Base-by-base conservation (phyloP, 2,888 invertebrate species). In the Phalera bucephala region DNA sequence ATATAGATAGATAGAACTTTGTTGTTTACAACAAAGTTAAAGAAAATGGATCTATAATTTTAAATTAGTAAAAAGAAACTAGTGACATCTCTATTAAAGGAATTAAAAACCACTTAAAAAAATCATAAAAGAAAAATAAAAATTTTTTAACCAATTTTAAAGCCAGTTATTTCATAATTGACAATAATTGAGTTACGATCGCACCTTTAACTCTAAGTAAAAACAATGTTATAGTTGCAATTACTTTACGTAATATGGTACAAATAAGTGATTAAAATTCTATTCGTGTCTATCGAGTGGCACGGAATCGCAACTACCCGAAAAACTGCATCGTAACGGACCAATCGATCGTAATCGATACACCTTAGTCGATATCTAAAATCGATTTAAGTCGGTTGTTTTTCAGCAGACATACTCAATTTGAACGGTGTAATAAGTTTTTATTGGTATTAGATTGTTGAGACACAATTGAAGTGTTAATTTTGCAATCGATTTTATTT, bases 401-500 rank as follows among this genome's bases (percentile, higher is more conserved):
- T 52, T 32, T 43, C 30, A 17, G n/a, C 37, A 45, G 31, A 33
- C 43, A 48, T 42, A 17, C 17, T 3, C 5, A 27, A 14, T 27
- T 13, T 46, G 44, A 32, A 32, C 33, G 42, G 33, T 20, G 31
- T 44, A 42, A 43, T 43, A 36, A 46, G 27, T 50, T 47, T 58
- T 59, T 54, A 56, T 40, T 43, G 13, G 30, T 38, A 57, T 46
- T 36, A 31, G 23, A 20, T 11, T 43, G 45, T 52, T 45, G 39
- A 42, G 33, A 57, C 40, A 57, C 47, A 47, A 58, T 53, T 43
- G 40, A 47, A 53, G 45, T 39, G 51, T 47, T 50, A 38, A 51
- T 58, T 50, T 47, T 40, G 47, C 29, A 29, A 29, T 10, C 2
- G 11, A 11, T 10, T 10, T 10, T 5, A 19, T 4, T 29, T 19